Base-by-base conservation (phyloP, 2,888 invertebrate species). In the Mellilla xanthometata region DNA sequence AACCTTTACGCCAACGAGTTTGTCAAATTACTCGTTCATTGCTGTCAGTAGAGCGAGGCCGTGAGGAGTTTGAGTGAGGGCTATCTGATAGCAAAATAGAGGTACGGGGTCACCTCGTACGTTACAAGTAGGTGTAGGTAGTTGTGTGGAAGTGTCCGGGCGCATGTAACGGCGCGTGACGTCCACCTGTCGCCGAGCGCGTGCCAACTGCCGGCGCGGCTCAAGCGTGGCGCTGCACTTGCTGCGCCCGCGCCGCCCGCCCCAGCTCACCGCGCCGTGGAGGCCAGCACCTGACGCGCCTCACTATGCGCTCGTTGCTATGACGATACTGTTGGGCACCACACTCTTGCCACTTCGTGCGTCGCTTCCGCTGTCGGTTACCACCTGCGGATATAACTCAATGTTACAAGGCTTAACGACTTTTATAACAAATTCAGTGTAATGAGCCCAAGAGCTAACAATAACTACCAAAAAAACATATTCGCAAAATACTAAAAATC, bases 121-220 rank as follows among this genome's bases (percentile, higher is more conserved):
- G 48, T 45, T 36, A 33, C 11, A 7, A 10, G 35, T n/a, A 40
- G 22, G 39, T 38, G 46, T 53, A n/a, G 50, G 53, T 54, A 51
- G 42, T 46, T 49, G 52, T 12, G 58, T 56, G 50, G 39, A 51
- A 58, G 53, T 62, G 60, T 56, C 65, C 65, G 68, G 60, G 64
- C n/a, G n/a, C 63, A 72, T 60, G 86, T 82, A 87, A 81, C 87
- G 85, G 81, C 83, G 87, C 87, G 87, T 89, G 80, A 85, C 85
- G 80, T 80, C 69, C 86, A 89, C 88, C 88, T 88, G 88, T 83
- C 85, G 77, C 70, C n/a, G 57, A 71, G 77, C 81, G 83, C 81
- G 81, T 78, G 82, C 75, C 73, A 74, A 74, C 75, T 73, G 74
- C 77, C 78, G 49, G 38, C 56, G 59, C 62, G 69, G 72, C 69